Conservation (phyloP, 1,140 invertebrate genomes). For the Drosophila pectinifera region DNA sequence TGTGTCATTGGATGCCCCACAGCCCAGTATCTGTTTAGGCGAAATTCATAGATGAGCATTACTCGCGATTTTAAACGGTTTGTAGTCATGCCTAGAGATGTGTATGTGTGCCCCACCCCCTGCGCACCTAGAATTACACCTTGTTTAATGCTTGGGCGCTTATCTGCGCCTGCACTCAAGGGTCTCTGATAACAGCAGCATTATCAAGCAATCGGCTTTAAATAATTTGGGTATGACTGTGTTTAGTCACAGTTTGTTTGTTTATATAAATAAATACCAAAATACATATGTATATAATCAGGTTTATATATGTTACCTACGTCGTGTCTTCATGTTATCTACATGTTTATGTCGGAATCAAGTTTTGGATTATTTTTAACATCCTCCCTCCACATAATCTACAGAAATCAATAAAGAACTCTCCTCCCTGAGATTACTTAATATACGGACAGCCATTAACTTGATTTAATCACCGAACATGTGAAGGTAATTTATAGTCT, state of each 20-base stretch:
- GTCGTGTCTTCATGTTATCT: too few relatives aligned
- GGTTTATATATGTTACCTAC: too few relatives aligned
- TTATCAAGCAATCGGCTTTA: constrained; percentile 36
- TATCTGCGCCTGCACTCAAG: constrained; percentile 37
- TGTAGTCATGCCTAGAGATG: constrained; percentile 35
- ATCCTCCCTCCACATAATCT: too few relatives aligned
- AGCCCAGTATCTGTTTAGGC: constrained; percentile 8
- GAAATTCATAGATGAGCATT: constrained; percentile 34
- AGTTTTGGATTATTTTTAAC: too few relatives aligned
- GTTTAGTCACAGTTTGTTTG: constrained; percentile 1
- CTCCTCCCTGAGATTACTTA: too few relatives aligned
- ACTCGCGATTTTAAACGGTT: constrained; percentile 1
- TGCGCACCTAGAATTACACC: constrained; percentile 28
- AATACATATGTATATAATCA: too few relatives aligned
- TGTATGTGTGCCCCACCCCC: not conserved
- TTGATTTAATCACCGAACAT: too few relatives aligned
- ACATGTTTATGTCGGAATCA: too few relatives aligned
- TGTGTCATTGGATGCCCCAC: constrained; percentile 27
- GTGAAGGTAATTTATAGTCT: too few relatives aligned
- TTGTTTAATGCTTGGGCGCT: constrained; percentile 39
- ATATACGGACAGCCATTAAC: too few relatives aligned
- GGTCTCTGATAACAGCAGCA: constrained; percentile 30
- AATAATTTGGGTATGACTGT: constrained; percentile 33
- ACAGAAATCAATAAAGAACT: too few relatives aligned
- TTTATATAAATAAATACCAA: not conserved